A percentile compares a stretch with the other conserved stretches of the same genome.
These are phyloP conservation scores for Hydrophis major DNA, from an alignment of 2,797 vertebrate genomes.

Conservation along the genomic window DNA sequence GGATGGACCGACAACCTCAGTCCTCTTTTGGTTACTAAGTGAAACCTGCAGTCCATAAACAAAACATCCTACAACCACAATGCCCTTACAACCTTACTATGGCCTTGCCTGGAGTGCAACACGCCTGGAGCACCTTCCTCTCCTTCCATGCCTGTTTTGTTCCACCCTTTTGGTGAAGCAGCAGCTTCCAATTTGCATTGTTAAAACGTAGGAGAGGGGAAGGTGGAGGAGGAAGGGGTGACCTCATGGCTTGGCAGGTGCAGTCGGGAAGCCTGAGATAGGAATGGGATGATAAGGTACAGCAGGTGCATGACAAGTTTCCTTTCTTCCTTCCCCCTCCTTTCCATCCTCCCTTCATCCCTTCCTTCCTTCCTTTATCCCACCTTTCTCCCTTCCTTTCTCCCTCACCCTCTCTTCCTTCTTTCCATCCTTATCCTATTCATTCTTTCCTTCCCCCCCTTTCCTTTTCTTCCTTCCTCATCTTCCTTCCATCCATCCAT, in stretches of 20 bases:
- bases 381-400: no score
- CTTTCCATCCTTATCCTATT: not conserved
- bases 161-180: not conserved
- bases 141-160: not conserved
- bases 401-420: not conserved
- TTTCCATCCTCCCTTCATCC: not conserved
- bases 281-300: not conserved
- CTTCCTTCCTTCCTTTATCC: not conserved
- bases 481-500: not conserved
- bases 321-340: not conserved
- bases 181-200: not conserved
- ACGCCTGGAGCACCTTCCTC: not conserved
- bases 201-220: not conserved
- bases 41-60: not conserved
- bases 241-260: not conserved
- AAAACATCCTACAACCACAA: not conserved
- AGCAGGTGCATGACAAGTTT: not conserved
- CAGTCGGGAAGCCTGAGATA: not conserved
- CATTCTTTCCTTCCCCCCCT: not conserved
- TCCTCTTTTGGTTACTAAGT: not conserved
- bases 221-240: not conserved
- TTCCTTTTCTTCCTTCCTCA: no score
- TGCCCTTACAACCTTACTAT: fast-evolving
- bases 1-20: not conserved
- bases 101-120: not conserved